Evolutionary conservation across 2,113 vertebrate genomes (phyloP).

Genomic region (Eudorcas thomsonii): DNA sequence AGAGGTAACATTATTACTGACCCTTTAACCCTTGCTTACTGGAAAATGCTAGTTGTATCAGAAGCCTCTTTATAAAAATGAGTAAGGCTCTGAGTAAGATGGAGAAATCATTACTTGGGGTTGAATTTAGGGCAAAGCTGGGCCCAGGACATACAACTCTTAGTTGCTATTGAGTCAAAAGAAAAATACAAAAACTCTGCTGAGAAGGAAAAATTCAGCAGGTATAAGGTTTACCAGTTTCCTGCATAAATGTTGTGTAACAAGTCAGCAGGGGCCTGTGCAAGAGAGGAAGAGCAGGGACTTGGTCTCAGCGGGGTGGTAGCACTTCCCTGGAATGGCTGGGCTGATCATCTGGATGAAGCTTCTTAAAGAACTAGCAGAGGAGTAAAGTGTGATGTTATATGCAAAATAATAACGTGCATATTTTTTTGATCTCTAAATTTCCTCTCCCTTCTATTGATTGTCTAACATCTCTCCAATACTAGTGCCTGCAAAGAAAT

Average conservation of each 20-base stretch:
- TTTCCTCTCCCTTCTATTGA: slow-evolving; percentile 25
- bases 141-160: slow-evolving; percentile 61
- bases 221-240: slow-evolving; percentile 77
- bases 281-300: slow-evolving; percentile 46
- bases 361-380: slow-evolving; percentile 55
- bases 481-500: neutral
- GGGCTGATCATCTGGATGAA: slow-evolving; percentile 49
- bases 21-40: slow-evolving; percentile 71
- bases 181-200: slow-evolving; percentile 50
- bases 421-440: neutral
- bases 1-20: slow-evolving; percentile 50
- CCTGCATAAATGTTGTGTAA: slow-evolving; percentile 73
- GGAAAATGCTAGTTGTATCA: slow-evolving; percentile 62
- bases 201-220: slow-evolving; percentile 53
- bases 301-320: slow-evolving; percentile 60
- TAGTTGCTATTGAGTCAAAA: slow-evolving; percentile 56
- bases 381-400: slow-evolving; percentile 45
- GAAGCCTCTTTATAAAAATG: slow-evolving; percentile 74
- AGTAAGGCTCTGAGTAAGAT: slow-evolving; percentile 79
- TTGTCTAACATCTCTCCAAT: neutral
- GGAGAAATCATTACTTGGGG: slow-evolving; percentile 70
- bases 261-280: slow-evolving; percentile 67
- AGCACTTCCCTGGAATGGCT: slow-evolving; percentile 42
- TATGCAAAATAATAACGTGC: slow-evolving; percentile 22
- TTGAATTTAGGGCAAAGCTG: slow-evolving; percentile 76